Percentiles rank a stretch among this genome's conserved stretches.
Evolutionary conservation across 2,888 invertebrate genomes (phyloP).

Genomic region (Lasioglossum villosulum): DNA sequence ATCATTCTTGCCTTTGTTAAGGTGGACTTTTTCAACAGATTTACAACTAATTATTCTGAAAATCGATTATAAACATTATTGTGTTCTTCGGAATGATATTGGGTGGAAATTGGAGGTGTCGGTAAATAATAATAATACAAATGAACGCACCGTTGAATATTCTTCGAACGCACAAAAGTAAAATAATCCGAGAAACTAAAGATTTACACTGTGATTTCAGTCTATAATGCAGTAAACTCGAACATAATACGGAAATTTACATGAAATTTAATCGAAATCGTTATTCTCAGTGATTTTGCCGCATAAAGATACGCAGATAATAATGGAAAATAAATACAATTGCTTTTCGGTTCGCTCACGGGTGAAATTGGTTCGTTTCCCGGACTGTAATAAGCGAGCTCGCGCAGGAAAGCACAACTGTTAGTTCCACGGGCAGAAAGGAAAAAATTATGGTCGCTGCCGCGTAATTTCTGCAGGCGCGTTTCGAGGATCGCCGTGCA

Average conservation of each 20-base stretch:
- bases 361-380: slow-evolving; percentile 4
- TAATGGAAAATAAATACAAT: not conserved
- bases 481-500: not conserved
- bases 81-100: not conserved
- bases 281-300: not conserved
- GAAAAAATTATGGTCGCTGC: not conserved
- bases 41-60: not conserved
- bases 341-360: not conserved
- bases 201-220: not conserved
- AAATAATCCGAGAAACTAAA: not conserved
- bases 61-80: not conserved
- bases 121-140: not conserved
- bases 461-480: not conserved
- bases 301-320: not conserved
- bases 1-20: not conserved
- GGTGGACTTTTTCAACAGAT: not conserved
- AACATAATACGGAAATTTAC: not conserved
- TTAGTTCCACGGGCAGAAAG: not conserved
- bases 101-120: not conserved
- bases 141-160: not conserved
- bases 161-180: not conserved
- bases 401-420: slow-evolving; percentile 3
- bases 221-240: not conserved
- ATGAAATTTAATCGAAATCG: not conserved
- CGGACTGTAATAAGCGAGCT: not conserved